Conservation (phyloP, 1,140 invertebrate genomes). For the Calliopsis andreniformis region DNA sequence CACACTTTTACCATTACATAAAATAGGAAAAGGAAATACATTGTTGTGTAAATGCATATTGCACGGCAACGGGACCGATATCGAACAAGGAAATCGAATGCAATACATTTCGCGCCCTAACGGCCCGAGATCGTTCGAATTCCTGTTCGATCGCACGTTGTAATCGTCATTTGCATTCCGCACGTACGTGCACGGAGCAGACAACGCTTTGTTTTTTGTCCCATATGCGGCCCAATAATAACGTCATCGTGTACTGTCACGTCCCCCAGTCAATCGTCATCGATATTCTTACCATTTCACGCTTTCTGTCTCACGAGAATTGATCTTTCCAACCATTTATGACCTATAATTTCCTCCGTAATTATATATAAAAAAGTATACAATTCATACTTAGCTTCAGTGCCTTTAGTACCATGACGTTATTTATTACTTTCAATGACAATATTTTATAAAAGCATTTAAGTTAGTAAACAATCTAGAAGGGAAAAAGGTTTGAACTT, state of each 20-base stretch:
- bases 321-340: not conserved
- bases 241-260: slow-evolving; percentile 3
- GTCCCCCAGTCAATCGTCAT: not conserved
- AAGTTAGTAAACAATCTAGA: no score
- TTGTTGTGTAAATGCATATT: no score
- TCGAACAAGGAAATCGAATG: not conserved
- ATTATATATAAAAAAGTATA: no score
- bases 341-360: no score
- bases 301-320: not conserved
- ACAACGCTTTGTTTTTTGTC: slow-evolving; percentile 21
- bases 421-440: no score
- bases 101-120: not conserved
- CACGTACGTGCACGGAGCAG: not conserved
- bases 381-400: no score
- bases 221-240: slow-evolving; percentile 29
- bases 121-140: slow-evolving; percentile 13
- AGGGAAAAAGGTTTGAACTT: no score
- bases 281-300: slow-evolving; percentile 34
- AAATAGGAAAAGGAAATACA: no score
- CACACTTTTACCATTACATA: no score
- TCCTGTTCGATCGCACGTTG: slow-evolving; percentile 50
- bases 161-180: slow-evolving; percentile 64
- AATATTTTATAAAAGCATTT: no score
- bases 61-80: no score
- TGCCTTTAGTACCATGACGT: no score